These are phyloP conservation scores for Gallinago media DNA, from an alignment of 2,113 vertebrate species.

Conservation along the genomic window DNA sequence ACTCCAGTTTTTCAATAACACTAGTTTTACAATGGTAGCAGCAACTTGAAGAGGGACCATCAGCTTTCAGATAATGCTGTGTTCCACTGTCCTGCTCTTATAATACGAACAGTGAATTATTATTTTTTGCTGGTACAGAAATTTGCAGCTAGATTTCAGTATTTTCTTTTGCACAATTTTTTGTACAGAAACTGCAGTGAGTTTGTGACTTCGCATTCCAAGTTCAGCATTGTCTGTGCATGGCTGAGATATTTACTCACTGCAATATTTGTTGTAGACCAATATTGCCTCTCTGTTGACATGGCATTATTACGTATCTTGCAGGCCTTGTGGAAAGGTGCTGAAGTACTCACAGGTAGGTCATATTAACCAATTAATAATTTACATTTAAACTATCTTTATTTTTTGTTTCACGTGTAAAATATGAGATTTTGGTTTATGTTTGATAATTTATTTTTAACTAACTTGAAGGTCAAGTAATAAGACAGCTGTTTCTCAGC, in stretches of 20 bases:
- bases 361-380: accelerated
- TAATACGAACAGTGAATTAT: background rate
- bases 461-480: background rate
- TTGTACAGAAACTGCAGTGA: background rate
- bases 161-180: background rate
- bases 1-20: background rate
- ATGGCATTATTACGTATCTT: background rate
- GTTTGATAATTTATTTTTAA: background rate
- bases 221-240: background rate
- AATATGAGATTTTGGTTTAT: background rate
- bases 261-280: background rate
- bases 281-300: background rate
- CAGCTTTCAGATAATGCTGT: background rate
- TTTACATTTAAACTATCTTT: background rate
- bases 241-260: background rate
- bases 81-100: background rate
- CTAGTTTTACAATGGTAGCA: background rate
- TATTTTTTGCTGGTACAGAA: background rate
- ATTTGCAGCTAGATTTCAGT: background rate
- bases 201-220: background rate
- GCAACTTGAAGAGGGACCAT: background rate
- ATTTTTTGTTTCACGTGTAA: background rate
- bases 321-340: background rate
- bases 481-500: background rate
- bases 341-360: background rate